These are phyloP conservation scores for Phymorhynchus buccinoides DNA, from an alignment of 1,140 invertebrate genomes.

Conservation along the genomic window DNA sequence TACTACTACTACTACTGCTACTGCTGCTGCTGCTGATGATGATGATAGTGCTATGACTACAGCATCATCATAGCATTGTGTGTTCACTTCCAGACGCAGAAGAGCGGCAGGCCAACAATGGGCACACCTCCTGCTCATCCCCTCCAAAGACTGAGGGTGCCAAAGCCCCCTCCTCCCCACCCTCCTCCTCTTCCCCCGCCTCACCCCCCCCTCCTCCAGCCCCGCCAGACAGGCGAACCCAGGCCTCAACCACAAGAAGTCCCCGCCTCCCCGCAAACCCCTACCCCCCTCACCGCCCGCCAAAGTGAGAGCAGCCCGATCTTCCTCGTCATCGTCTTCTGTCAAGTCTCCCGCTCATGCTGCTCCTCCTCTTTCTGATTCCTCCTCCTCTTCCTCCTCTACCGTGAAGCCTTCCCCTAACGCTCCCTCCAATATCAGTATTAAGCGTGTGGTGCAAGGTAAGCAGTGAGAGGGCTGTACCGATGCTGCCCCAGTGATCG, in stretches of 20 bases:
- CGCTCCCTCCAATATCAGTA: constrained; percentile 34
- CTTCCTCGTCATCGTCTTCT: background rate
- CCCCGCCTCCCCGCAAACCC: background rate
- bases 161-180: constrained; percentile 24
- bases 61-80: background rate
- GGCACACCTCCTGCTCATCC: background rate
- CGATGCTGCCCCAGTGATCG: too few species aligned
- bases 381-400: background rate
- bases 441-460: constrained; percentile 37
- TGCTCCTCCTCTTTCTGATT: background rate
- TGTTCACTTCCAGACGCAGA: constrained; percentile 32
- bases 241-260: background rate
- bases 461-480: constrained; percentile 13
- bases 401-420: background rate
- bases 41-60: background rate
- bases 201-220: background rate
- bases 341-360: background rate
- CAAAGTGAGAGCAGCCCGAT: background rate
- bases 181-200: background rate
- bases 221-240: too few species aligned
- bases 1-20: background rate
- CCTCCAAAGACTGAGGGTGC: constrained; percentile 18
- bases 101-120: constrained; percentile 34
- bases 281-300: too few species aligned
- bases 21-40: background rate